Conservation (phyloP, 2,113 vertebrate species). For the Tursiops truncatus region DNA sequence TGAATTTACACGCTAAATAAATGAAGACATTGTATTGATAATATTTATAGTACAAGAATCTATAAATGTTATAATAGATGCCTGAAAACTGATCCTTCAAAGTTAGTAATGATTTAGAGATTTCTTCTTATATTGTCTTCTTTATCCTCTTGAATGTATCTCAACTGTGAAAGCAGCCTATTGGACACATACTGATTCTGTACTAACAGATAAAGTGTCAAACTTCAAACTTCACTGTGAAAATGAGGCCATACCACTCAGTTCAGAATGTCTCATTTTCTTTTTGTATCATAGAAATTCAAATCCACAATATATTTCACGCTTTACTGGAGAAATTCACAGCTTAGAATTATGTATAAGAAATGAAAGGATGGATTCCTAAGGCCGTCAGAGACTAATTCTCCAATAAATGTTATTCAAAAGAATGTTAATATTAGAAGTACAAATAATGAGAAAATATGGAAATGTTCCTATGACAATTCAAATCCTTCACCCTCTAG, state of each 20-base stretch:
- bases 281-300: background rate
- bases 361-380: constrained; percentile 9
- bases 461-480: constrained; percentile 63
- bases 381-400: constrained; percentile 44
- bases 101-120: background rate
- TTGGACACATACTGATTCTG: background rate
- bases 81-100: constrained; percentile 38
- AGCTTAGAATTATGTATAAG: constrained; percentile 32
- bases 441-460: constrained; percentile 61
- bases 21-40: constrained; percentile 13
- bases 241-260: background rate
- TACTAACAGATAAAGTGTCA: constrained; percentile 27
- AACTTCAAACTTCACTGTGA: background rate
- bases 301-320: background rate
- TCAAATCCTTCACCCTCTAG: constrained; percentile 54
- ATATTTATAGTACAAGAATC: constrained; percentile 40
- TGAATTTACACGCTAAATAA: constrained; percentile 47
- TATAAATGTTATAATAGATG: constrained; percentile 13
- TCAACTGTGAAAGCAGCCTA: background rate
- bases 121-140: background rate
- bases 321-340: constrained; percentile 50
- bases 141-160: background rate
- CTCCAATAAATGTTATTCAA: constrained; percentile 66
- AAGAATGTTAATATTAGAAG: constrained; percentile 75
- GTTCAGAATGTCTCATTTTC: background rate